These are phyloP conservation scores for Brachionus rubens DNA, from an alignment of 1,140 invertebrate genomes.

Conservation along the genomic window DNA sequence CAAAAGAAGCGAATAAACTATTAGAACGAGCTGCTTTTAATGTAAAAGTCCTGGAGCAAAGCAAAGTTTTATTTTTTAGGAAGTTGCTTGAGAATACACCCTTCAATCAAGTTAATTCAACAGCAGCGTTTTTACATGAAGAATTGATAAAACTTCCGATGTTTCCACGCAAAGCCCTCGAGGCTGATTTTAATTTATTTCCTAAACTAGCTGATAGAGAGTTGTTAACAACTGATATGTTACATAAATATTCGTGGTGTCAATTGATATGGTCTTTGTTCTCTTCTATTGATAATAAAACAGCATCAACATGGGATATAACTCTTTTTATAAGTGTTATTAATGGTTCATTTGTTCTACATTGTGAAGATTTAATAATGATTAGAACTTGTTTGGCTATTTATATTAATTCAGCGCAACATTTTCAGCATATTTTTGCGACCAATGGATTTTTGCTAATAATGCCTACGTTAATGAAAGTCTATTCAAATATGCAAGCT, in stretches of 20 bases:
- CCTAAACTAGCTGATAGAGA: slow-evolving; percentile 81
- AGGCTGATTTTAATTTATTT: slow-evolving; percentile 90
- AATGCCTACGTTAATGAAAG: slow-evolving; percentile 90
- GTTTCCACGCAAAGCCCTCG: slow-evolving; percentile 93
- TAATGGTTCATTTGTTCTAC: slow-evolving; percentile 90
- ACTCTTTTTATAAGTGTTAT: slow-evolving; percentile 95
- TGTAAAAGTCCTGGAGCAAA: slow-evolving; percentile 39
- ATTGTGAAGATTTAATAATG: slow-evolving; percentile 92
- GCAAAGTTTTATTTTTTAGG: slow-evolving; percentile 46
- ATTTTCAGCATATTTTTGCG: slow-evolving; percentile 98
- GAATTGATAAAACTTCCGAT: slow-evolving; percentile 96
- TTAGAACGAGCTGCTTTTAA: slow-evolving; percentile 72
- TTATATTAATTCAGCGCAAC: slow-evolving; percentile 92
- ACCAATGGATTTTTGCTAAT: slow-evolving; percentile 93
- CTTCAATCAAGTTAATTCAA: slow-evolving; percentile 33
- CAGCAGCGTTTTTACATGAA: slow-evolving; percentile 82
- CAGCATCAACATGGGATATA: slow-evolving; percentile 93
- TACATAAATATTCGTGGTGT: slow-evolving; percentile 47
- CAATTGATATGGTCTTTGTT: slow-evolving; percentile 92
- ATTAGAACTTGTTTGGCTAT: slow-evolving; percentile 91
- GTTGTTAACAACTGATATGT: slow-evolving; percentile 45
- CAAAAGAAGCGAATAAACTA: slow-evolving; percentile 85
- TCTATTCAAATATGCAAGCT: slow-evolving; percentile 95
- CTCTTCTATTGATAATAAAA: slow-evolving; percentile 95
- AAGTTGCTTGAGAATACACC: slow-evolving; percentile 8